Percentiles rank a stretch among this genome's conserved stretches.
Evolutionary conservation across 2,888 invertebrate species (phyloP).

Genomic region (Dinocampus coccinellae): DNA sequence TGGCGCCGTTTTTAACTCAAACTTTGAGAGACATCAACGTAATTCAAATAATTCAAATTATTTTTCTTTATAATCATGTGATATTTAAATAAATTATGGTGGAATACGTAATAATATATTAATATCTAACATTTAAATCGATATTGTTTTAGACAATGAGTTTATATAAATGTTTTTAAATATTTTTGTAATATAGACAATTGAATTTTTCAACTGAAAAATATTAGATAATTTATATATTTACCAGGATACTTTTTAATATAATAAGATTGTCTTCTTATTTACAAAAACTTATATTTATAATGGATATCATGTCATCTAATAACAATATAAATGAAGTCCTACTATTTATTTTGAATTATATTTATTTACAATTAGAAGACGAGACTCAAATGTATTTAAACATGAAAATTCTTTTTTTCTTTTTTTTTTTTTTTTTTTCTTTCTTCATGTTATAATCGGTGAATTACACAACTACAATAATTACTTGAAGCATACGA

Average conservation of each 20-base stretch:
- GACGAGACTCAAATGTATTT: constrained; percentile 35
- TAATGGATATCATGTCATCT: neutral
- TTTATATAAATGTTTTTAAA: too few species aligned
- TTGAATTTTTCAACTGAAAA: too few species aligned
- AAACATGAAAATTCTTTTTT: constrained; percentile 41
- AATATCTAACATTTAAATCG: too few species aligned
- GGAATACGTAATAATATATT: too few species aligned
- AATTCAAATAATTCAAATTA: too few species aligned
- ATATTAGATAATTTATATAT: neutral
- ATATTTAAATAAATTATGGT: too few species aligned
- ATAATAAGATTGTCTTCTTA: neutral
- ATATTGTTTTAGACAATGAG: too few species aligned
- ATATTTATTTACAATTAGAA: constrained; percentile 44
- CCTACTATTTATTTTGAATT: constrained; percentile 9
- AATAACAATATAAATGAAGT: neutral
- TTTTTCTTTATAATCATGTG: too few species aligned
- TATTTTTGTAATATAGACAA: too few species aligned
- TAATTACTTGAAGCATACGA: neutral
- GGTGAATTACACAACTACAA: constrained; percentile 29
- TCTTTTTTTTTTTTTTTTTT: too few species aligned
- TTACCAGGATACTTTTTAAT: neutral
- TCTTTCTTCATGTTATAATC: too few species aligned
- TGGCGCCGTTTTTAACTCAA: constrained; percentile 48
- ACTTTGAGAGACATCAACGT: neutral
- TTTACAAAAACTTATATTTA: neutral